phyloP scores from a whole-genome alignment of 1,140 invertebrate genomes.

The Hylyphantes graminicola region DNA sequence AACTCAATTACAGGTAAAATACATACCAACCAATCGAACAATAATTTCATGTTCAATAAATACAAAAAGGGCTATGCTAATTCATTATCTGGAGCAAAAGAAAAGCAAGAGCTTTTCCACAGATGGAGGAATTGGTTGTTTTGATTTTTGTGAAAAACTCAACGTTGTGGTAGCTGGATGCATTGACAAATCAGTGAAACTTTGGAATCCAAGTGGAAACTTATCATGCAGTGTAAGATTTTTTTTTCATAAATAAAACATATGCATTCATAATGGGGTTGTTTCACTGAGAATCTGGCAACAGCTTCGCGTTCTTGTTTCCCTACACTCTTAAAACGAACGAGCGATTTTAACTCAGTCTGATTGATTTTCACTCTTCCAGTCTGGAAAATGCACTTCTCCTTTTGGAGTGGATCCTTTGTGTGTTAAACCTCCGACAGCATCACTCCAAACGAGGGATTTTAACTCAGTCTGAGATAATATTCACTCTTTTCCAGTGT shows the following conservation, averaged over 20 bases:
- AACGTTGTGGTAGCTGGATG: slow-evolving; percentile 36
- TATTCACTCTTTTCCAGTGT: no score
- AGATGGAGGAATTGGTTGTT: slow-evolving; percentile 31
- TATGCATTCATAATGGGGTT: no score
- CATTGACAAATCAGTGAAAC: slow-evolving; percentile 26
- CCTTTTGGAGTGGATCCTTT: no score
- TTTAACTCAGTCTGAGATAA: no score
- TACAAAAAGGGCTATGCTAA: slow-evolving; percentile 28
- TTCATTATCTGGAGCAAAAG: slow-evolving; percentile 6
- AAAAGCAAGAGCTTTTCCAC: slow-evolving; percentile 6
- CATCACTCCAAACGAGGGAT: no score
- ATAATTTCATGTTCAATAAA: slow-evolving; percentile 22
- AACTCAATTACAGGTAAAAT: slow-evolving; percentile 3
- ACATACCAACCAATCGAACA: background rate
- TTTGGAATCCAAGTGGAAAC: slow-evolving; percentile 44
- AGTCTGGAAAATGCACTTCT: no score
- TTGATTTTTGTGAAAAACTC: slow-evolving; percentile 37
- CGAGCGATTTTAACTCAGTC: no score
- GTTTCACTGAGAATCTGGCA: no score
- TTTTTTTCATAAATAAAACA: background rate
- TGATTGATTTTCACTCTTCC: no score
- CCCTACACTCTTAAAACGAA: no score
- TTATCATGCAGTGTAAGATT: background rate
- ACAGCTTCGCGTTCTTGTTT: no score
- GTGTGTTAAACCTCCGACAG: no score